Conservation (phyloP, 2,797 vertebrate genomes). For the Leptatherina wallacei region DNA sequence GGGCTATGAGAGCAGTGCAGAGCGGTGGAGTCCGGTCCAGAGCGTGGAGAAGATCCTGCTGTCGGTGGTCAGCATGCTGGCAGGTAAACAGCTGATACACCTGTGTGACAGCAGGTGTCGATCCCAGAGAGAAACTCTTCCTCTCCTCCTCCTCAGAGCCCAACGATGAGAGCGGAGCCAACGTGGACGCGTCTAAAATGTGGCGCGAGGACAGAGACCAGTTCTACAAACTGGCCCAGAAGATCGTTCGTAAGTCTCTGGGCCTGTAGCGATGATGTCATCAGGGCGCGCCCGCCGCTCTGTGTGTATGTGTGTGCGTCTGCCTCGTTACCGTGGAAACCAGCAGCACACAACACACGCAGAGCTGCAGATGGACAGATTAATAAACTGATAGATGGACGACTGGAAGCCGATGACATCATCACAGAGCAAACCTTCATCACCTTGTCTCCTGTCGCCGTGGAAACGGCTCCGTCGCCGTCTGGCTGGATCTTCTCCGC, state of each 20-base stretch:
- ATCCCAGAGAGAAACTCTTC: neutral
- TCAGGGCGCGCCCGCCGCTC: neutral
- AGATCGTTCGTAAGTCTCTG: slow-evolving; percentile 94
- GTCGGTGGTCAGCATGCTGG: slow-evolving; percentile 95
- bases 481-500: neutral
- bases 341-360: slow-evolving; percentile 22
- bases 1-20: slow-evolving; percentile 98
- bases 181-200: slow-evolving; percentile 97
- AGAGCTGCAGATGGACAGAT: slow-evolving; percentile 18
- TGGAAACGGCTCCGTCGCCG: neutral
- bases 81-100: slow-evolving; percentile 79
- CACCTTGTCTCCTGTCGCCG: neutral
- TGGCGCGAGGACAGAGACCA: slow-evolving; percentile 96
- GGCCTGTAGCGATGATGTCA: slow-evolving; percentile 82
- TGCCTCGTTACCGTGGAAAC: slow-evolving; percentile 29
- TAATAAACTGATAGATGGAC: slow-evolving; percentile 27
- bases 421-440: neutral
- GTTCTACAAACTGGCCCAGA: slow-evolving; percentile 92
- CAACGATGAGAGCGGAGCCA: slow-evolving; percentile 96
- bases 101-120: neutral
- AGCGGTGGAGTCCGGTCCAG: slow-evolving; percentile 97
- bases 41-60: slow-evolving; percentile 97
- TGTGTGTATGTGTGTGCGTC: slow-evolving; percentile 16
- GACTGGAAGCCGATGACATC: neutral
- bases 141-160: slow-evolving; percentile 83